Base-by-base conservation (phyloP, 1,140 invertebrate species). In the Saccostrea echinata region DNA sequence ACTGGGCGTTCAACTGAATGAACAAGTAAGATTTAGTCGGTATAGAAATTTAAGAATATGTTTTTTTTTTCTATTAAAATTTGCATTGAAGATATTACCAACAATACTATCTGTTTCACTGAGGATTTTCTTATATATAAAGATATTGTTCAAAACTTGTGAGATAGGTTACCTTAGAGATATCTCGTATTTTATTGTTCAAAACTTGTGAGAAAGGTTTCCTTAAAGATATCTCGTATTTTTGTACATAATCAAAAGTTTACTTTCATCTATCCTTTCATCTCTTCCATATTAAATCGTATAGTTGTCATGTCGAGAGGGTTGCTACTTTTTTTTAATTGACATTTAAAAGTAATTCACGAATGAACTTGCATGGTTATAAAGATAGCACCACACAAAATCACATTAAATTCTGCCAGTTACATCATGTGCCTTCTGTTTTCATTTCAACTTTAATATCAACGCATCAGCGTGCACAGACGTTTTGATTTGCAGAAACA, bases 11-110 rank as follows among this genome's bases (percentile, higher is more conserved):
- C 88, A 89, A 13, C 51, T 87, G 2, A 91, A 90, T 57, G 92
- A 92, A 82, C 92, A 94, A 92, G 93, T 94, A 89, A 88, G 91
- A 61, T 57, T 4, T 24, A 80, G 4, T 13, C 21, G 12, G 12
- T 76, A 21, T 61, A n/a, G 18, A 57, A 6, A n/a, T 18, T 21
- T 55, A 55, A 13, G 11, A 0, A 16, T 11, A 16, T 55, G 0
- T 53, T 12, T 53, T 1, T 55, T 9, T 55, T 55, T 55, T 55
- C 53, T 55, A 55, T 55, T 55, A 55, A 11, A 55, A 55, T n/a
- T n/a, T n/a, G n/a, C n/a, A n/a, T n/a, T n/a, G n/a, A n/a, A 43
- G 43, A 43, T 43, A 2, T 43, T 43, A 43, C 43, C 43, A 43
- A 43, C 43, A 43, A 43, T 43, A 43, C 9, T 43, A 2, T 3